These are phyloP conservation scores for Tinea pellionella DNA, from an alignment of 2,888 invertebrate species.

Conservation along the genomic window DNA sequence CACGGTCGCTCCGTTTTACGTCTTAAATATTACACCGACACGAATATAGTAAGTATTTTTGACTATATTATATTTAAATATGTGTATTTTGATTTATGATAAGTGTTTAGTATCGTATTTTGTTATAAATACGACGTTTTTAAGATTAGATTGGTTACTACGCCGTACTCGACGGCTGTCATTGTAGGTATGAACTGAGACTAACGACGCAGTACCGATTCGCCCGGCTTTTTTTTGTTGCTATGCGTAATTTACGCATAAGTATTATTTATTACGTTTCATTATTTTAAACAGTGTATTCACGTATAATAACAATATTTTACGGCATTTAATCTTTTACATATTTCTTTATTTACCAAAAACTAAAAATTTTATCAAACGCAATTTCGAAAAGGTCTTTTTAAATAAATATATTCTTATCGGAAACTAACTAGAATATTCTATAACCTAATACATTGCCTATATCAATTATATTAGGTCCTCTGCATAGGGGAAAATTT, in stretches of 20 bases:
- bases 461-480: no score
- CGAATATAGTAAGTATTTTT: constrained; percentile 3
- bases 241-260: constrained; percentile 25
- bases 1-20: constrained; percentile 15
- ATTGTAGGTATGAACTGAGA: not conserved
- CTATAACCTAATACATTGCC: no score
- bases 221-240: constrained; percentile 53
- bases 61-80: not conserved
- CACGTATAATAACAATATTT: not conserved
- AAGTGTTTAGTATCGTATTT: not conserved
- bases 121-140: constrained; percentile 20
- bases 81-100: not conserved
- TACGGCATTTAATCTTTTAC: no score
- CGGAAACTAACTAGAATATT: no score
- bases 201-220: constrained; percentile 49
- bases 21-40: not conserved
- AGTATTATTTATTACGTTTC: constrained; percentile 8
- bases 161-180: constrained; percentile 33
- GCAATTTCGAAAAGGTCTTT: no score
- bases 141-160: constrained; percentile 48
- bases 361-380: no score
- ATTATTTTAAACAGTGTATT: not conserved
- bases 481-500: no score
- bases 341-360: no score
- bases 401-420: no score